phyloP scores from a whole-genome alignment of 2,888 invertebrate species.

The Pollenia labialis region DNA sequence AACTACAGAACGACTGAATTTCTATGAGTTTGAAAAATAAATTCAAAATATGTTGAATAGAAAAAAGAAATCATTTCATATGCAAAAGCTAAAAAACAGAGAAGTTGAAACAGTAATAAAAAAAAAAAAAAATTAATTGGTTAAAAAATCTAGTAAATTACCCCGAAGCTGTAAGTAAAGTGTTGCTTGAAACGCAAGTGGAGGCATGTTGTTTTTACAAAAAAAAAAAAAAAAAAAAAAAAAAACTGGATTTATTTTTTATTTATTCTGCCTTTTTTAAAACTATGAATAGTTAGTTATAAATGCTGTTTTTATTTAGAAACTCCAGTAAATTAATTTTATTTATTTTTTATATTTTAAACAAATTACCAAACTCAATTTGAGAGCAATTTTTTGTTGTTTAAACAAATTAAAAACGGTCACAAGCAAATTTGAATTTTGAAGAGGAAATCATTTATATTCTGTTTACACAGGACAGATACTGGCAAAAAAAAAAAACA shows the following conservation, averaged over 20 bases:
- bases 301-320: conserved; percentile 55
- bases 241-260: conserved; percentile 65
- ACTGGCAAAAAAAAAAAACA: background rate
- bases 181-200: conserved; percentile 18
- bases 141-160: conserved; percentile 37
- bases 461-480: background rate
- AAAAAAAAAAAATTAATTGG: conserved; percentile 14
- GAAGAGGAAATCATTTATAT: conserved; percentile 39
- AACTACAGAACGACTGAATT: background rate
- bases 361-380: conserved; percentile 22
- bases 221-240: conserved; percentile 21
- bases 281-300: conserved; percentile 53
- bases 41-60: conserved; percentile 5
- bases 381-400: background rate
- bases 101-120: conserved; percentile 17
- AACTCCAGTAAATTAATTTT: conserved; percentile 38
- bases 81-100: conserved; percentile 39
- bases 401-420: conserved; percentile 1
- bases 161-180: conserved; percentile 49
- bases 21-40: conserved; percentile 12
- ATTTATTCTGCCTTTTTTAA: background rate
- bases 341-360: conserved; percentile 19
- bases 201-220: conserved; percentile 20
- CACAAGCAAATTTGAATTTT: background rate
- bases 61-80: conserved; percentile 31